A percentile compares a stretch with the other conserved stretches of the same genome.
phyloP scores from a whole-genome alignment of 2,888 invertebrate genomes.

The Drosophila mayaguana region DNA sequence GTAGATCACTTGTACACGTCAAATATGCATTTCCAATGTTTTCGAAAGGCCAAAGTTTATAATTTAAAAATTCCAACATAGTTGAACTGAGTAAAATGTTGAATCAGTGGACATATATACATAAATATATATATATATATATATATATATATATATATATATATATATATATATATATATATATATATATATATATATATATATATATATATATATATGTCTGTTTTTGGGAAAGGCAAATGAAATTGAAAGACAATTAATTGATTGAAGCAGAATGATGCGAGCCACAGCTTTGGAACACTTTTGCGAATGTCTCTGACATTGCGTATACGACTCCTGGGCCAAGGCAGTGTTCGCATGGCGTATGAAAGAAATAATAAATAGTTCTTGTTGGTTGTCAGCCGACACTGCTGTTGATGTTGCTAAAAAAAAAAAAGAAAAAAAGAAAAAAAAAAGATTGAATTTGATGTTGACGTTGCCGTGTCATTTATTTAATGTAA shows the following conservation, averaged over 20 bases:
- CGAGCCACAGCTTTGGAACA: slow-evolving; percentile 3
- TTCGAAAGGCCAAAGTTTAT: slow-evolving; percentile 33
- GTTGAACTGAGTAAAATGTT: slow-evolving; percentile 42
- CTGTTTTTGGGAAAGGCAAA: slow-evolving; percentile 8
- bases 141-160: background rate
- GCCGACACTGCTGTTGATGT: slow-evolving; percentile 20
- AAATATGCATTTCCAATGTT: slow-evolving; percentile 57
- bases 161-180: background rate
- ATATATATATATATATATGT: background rate
- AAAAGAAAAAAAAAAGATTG: slow-evolving; percentile 5
- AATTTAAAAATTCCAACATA: slow-evolving; percentile 33
- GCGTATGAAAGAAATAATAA: slow-evolving; percentile 25
- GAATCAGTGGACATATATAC: background rate
- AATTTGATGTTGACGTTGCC: slow-evolving; percentile 53
- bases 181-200: background rate
- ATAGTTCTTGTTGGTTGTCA: slow-evolving; percentile 49
- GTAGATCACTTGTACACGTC: slow-evolving; percentile 65
- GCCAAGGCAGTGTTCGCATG: slow-evolving; percentile 26
- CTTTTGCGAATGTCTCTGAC: slow-evolving; percentile 14
- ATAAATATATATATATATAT: background rate
- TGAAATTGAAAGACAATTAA: slow-evolving; percentile 4
- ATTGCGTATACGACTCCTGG: slow-evolving; percentile 57
- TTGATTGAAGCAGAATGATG: background rate
- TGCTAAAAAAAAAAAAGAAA: slow-evolving; percentile 2
- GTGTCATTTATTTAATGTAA: slow-evolving; percentile 66